Base-by-base conservation (phyloP, 2,888 invertebrate genomes). In the Keiferia lycopersicella region DNA sequence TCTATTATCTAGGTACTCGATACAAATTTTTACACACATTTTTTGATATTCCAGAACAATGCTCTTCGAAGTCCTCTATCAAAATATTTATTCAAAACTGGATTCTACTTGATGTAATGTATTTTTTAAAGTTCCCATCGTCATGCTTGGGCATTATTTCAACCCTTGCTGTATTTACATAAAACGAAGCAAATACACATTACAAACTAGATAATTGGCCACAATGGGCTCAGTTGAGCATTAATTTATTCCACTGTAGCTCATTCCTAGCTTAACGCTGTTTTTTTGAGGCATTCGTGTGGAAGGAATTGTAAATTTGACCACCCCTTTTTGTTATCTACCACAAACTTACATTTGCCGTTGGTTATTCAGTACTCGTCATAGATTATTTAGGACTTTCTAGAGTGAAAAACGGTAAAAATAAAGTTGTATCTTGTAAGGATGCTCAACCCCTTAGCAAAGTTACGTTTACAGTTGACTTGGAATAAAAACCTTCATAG, bases 271-370 rank as follows among this genome's bases (percentile, higher is more conserved):
- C 74, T 74, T 69, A 69, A 78, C 74, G 77, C 77, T 74, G 75
- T 76, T 77, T 78, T 81, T 80, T 76, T 74, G 65, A 70, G 65
- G 67, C 70, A 75, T 73, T 79, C 80, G 70, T 65, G 74, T 77
- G 80, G 79, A 83, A 80, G 73, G 77, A 78, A 78, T 76, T 74
- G 78, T 78, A 75, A 79, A 79, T 75, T 62, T 66, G 68, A 77
- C 73, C 71, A 70, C 65, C 67, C 71, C 68, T 71, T 70, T 71
- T 72, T 71, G 53, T 53, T 53, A n/a, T 26, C 53, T 34, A 20
- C 16, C 16, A 16, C 56, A 56, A 56, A 30, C 16, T 56, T 34
- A 56, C 26, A 16, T 30, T 56, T 56, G 30, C 56, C 8, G 6
- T 56, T n/a, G 10, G 10, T 3, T 16, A 56, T 10, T 3, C n/a